Evolutionary conservation across 2,797 vertebrate species (phyloP).

Genomic region (Channallabes apus): DNA sequence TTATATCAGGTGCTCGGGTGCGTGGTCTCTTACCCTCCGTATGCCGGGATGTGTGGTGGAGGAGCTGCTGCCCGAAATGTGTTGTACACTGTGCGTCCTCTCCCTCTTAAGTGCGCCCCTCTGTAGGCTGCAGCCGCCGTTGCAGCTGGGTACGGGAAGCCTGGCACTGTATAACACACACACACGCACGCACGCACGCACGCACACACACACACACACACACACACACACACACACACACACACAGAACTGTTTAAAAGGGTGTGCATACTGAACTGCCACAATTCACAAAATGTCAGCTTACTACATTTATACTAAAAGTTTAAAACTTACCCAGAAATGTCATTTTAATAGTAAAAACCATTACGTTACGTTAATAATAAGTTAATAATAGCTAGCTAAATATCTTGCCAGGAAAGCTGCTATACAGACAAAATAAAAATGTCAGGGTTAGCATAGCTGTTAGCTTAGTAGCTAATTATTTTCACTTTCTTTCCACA

Average conservation of each 20-base stretch:
- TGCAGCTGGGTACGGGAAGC: slow-evolving; percentile 92
- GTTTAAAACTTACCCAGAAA: neutral
- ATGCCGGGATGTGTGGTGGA: slow-evolving; percentile 92
- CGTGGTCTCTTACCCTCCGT: slow-evolving; percentile 85
- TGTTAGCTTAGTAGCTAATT: neutral
- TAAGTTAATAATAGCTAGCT: neutral
- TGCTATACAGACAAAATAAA: neutral
- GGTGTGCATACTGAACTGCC: neutral
- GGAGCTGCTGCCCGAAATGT: slow-evolving; percentile 91
- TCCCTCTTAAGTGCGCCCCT: slow-evolving; percentile 91
- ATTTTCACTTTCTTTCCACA: neutral
- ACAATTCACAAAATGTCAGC: neutral
- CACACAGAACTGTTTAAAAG: neutral
- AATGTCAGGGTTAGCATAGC: neutral
- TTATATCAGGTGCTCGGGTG: neutral
- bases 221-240: neutral
- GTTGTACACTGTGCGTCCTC: slow-evolving; percentile 93
- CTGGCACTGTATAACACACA: slow-evolving; percentile 78
- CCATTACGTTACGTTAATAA: no score
- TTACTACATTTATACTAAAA: neutral
- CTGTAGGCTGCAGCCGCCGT: slow-evolving; percentile 89
- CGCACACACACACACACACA: slow-evolving; percentile 28
- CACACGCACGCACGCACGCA: slow-evolving; percentile 18
- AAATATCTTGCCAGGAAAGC: neutral
- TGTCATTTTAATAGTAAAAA: neutral